A percentile compares a stretch with the other conserved stretches of the same genome.
phyloP scores from a whole-genome alignment of 2,888 invertebrate genomes.

The Plebejus argus region DNA sequence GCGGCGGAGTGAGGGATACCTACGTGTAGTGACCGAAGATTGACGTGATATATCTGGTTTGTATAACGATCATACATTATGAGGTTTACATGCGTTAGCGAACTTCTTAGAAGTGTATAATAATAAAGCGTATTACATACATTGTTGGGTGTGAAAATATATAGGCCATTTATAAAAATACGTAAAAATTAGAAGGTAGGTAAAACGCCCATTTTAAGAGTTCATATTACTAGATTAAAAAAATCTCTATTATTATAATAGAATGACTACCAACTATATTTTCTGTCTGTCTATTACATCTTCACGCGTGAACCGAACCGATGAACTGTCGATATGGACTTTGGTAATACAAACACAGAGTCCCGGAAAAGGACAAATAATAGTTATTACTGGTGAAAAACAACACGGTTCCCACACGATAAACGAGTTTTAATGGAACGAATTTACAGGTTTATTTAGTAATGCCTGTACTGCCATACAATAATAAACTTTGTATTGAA shows the following conservation, averaged over 20 bases:
- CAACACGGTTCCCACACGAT: no score
- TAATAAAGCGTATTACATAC: neutral
- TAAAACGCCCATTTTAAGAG: neutral
- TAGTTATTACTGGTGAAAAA: no score
- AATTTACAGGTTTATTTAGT: no score
- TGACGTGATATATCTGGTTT: conserved; percentile 25
- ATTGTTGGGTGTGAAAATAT: neutral
- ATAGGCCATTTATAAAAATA: neutral
- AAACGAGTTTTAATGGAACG: no score
- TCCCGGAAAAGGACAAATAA: no score
- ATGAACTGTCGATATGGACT: no score
- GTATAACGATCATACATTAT: conserved; percentile 21
- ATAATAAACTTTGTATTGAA: neutral
- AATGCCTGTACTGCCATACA: neutral
- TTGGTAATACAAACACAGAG: no score
- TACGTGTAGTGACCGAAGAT: neutral
- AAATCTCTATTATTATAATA: no score
- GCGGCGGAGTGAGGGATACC: neutral
- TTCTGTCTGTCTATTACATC: no score
- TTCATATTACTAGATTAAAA: no score
- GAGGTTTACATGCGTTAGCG: conserved; percentile 17
- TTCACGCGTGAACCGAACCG: no score
- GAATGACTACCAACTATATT: no score
- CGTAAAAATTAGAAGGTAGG: neutral
- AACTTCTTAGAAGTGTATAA: conserved; percentile 14